Percentiles rank a stretch among this genome's conserved stretches.
Evolutionary conservation across 2,888 invertebrate genomes (phyloP).

Genomic region (Tubiluchus corallicola): DNA sequence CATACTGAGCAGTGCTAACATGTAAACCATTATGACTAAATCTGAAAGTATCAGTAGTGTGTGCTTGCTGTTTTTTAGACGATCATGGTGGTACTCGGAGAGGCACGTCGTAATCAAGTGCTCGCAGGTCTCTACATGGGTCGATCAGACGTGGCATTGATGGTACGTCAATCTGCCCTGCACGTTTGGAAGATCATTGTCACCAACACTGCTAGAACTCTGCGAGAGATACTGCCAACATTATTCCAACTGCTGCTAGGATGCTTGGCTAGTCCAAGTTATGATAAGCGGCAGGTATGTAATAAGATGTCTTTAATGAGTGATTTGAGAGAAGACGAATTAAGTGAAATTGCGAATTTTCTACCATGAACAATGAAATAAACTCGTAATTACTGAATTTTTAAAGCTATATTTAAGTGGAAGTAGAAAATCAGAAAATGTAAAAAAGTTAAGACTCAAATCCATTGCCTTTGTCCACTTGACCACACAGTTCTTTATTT

Average conservation of each 20-base stretch:
- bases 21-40: no score
- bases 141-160: conserved; percentile 81
- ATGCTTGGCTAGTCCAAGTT: conserved; percentile 84
- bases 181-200: conserved; percentile 99
- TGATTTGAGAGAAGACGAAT: no score
- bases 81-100: conserved; percentile 69
- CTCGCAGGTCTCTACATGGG: conserved; percentile 91
- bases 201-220: conserved; percentile 86
- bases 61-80: conserved; percentile 35
- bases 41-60: no score
- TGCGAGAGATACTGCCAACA: conserved; percentile 85
- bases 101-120: conserved; percentile 74
- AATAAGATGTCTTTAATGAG: neutral
- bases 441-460: no score
- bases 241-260: conserved; percentile 76
- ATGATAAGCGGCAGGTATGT: conserved; percentile 68
- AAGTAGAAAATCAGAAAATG: no score
- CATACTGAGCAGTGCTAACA: no score
- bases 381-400: no score
- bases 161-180: conserved; percentile 89
- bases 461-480: no score
- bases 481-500: no score
- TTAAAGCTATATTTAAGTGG: conserved; percentile 9
- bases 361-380: no score
- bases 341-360: no score